phyloP scores from a whole-genome alignment of 2,113 vertebrate species.

The Hirundichthys speculiger region DNA sequence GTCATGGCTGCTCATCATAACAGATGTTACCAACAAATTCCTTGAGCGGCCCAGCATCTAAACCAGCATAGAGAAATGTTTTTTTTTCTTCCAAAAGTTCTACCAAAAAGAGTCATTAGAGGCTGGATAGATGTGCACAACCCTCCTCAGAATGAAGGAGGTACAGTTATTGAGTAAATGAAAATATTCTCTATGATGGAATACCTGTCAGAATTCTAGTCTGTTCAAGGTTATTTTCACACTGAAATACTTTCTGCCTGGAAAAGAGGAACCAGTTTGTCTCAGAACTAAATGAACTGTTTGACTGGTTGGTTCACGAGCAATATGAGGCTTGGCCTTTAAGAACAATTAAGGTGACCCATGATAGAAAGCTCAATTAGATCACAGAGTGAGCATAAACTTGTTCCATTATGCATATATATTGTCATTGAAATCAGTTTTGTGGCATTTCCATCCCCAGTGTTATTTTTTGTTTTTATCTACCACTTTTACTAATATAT shows the following conservation, averaged over 20 bases:
- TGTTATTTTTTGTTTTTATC: background rate
- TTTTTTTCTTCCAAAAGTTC: too few species aligned
- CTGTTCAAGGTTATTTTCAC: slow-evolving; percentile 1
- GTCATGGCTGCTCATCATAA: too few species aligned
- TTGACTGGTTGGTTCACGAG: background rate
- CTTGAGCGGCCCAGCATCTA: too few species aligned
- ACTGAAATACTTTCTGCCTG: background rate
- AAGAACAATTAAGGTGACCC: background rate
- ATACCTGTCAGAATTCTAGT: slow-evolving; percentile 1
- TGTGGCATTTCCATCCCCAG: background rate
- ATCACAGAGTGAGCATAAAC: too few species aligned
- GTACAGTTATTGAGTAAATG: background rate
- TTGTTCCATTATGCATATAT: too few species aligned
- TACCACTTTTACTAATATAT: background rate
- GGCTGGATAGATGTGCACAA: too few species aligned
- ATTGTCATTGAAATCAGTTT: too few species aligned
- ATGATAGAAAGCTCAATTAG: too few species aligned
- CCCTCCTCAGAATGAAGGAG: too few species aligned
- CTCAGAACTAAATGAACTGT: background rate
- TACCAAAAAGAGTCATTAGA: too few species aligned
- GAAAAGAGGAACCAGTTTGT: slow-evolving; percentile 5
- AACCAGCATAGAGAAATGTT: too few species aligned
- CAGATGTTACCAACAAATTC: too few species aligned
- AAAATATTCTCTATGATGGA: background rate
- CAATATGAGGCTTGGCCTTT: background rate